These are phyloP conservation scores for Tiliacea citrago DNA, from an alignment of 2,888 invertebrate genomes.

Conservation along the genomic window DNA sequence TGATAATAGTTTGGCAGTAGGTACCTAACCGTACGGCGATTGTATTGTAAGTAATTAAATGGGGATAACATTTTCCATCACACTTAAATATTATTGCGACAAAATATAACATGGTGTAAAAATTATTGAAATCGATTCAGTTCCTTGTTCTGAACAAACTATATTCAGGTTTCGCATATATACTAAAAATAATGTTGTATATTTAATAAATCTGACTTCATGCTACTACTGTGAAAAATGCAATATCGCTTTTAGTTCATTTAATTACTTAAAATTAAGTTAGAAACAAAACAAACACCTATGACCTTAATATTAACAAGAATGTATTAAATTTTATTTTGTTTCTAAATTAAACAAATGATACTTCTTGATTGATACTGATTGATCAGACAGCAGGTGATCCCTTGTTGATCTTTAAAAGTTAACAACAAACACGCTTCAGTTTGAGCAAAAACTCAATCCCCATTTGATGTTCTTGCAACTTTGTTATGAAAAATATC, in stretches of 20 bases:
- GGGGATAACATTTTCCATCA: too few relatives aligned
- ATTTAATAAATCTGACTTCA: background rate
- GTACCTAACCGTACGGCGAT: too few relatives aligned
- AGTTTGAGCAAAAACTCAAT: constrained; percentile 37
- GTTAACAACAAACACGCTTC: constrained; percentile 18
- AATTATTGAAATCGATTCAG: too few relatives aligned
- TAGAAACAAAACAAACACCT: background rate
- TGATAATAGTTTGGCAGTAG: too few relatives aligned
- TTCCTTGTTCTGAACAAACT: too few relatives aligned
- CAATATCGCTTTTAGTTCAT: too few relatives aligned
- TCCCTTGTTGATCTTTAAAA: constrained; percentile 34
- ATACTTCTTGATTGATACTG: constrained; percentile 46
- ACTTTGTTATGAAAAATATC: constrained; percentile 46
- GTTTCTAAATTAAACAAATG: constrained; percentile 28
- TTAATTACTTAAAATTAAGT: background rate
- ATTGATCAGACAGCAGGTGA: constrained; percentile 48
- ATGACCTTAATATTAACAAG: background rate
- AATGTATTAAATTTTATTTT: constrained; percentile 15
- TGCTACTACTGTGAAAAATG: background rate
- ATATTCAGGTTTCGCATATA: too few relatives aligned
- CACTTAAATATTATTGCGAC: too few relatives aligned
- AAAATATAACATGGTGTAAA: too few relatives aligned
- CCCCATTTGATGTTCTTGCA: constrained; percentile 7
- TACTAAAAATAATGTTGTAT: too few relatives aligned
- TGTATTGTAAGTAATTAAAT: too few relatives aligned